These are phyloP conservation scores for Phoebastria nigripes DNA, from an alignment of 2,797 vertebrate species.

Conservation along the genomic window DNA sequence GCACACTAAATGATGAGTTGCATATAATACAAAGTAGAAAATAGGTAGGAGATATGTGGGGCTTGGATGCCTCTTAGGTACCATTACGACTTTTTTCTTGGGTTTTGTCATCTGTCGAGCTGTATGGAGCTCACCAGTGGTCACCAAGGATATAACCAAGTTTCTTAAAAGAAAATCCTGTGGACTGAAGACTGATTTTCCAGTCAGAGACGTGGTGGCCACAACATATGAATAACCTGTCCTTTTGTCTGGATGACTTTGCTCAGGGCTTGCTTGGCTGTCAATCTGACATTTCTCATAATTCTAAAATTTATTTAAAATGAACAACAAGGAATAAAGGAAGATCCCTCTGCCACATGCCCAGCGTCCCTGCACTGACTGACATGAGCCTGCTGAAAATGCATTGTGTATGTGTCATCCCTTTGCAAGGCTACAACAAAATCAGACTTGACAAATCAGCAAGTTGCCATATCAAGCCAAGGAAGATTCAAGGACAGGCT, in stretches of 20 bases:
- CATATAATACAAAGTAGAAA: background rate
- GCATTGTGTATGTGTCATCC: background rate
- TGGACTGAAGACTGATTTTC: background rate
- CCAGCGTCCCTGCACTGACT: background rate
- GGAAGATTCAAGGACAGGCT: background rate
- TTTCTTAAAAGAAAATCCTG: background rate
- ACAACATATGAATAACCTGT: fast-evolving
- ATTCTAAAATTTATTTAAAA: background rate
- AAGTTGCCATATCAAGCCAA: background rate
- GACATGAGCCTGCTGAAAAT: background rate
- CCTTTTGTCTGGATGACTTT: background rate
- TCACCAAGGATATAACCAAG: background rate
- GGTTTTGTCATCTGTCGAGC: background rate
- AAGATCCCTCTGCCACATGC: fast-evolving
- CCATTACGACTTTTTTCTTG: background rate
- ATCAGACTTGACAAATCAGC: background rate
- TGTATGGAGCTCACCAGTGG: background rate
- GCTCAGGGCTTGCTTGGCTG: background rate
- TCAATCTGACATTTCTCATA: background rate
- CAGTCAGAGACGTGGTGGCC: background rate
- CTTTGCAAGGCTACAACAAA: background rate
- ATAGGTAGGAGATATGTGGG: background rate
- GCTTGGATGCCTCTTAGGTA: background rate
- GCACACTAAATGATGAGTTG: background rate
- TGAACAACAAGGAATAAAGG: background rate